Percentiles rank a stretch among this genome's conserved stretches.
Evolutionary conservation across 2,113 vertebrate genomes (phyloP).

Genomic region (Rhea pennata): DNA sequence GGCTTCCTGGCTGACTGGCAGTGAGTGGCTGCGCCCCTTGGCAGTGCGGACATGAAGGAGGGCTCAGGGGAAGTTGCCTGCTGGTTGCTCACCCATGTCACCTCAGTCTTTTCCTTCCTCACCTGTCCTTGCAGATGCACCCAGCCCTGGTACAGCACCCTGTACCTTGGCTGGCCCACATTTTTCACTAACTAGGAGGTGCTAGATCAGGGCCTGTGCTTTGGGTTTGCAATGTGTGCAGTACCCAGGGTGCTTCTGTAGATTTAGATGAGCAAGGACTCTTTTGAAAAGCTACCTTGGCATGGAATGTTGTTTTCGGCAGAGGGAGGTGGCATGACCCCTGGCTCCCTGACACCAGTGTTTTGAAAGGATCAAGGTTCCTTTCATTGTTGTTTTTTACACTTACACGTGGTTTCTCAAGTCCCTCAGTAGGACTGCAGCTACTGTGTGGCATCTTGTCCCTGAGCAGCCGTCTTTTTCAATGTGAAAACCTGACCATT

Average conservation of each 20-base stretch:
- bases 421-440: accelerated
- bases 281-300: background rate
- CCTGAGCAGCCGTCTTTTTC: background rate
- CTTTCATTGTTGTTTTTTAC: background rate
- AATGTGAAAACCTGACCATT: background rate
- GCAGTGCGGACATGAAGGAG: background rate
- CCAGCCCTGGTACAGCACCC: background rate
- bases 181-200: background rate
- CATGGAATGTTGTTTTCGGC: background rate
- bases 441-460: background rate
- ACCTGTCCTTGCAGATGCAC: background rate
- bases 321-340: background rate
- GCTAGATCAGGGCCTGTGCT: background rate
- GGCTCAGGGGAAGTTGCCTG: accelerated
- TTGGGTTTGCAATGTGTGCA: accelerated
- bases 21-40: background rate
- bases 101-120: background rate
- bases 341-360: background rate
- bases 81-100: background rate
- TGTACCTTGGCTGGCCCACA: accelerated
- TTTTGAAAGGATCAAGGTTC: background rate
- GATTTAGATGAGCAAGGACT: background rate
- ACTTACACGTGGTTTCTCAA: background rate
- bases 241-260: background rate
- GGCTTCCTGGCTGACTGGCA: accelerated